phyloP scores from a whole-genome alignment of 2,113 vertebrate genomes.

The Odocoileus virginianus region DNA sequence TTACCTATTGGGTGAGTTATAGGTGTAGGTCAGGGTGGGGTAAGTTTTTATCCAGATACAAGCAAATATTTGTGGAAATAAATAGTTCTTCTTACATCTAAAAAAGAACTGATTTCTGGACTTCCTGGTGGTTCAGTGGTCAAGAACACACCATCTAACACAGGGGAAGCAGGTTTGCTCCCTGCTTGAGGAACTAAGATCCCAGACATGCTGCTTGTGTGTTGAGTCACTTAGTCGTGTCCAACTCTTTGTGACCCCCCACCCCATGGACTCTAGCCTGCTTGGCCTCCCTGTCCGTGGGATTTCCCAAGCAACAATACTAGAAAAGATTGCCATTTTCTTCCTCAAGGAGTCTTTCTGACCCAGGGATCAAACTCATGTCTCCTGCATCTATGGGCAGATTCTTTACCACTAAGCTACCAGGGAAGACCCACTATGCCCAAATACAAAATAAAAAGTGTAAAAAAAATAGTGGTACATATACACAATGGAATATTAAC shows the following conservation, averaged over 20 bases:
- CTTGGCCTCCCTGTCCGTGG: not conserved
- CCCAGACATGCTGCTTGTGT: not conserved
- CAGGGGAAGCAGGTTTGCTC: not conserved
- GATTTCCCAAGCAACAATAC: not conserved
- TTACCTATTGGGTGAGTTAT: not conserved
- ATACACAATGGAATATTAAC: not conserved
- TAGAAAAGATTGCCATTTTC: not conserved
- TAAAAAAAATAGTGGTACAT: not conserved
- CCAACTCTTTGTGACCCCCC: not conserved
- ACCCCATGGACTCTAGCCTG: rapidly evolving
- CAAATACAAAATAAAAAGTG: not conserved
- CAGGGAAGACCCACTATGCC: not conserved
- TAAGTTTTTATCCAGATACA: not conserved
- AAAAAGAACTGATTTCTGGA: not conserved
- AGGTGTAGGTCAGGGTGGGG: not conserved
- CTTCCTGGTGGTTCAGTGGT: not conserved
- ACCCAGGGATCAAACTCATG: rapidly evolving
- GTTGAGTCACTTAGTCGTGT: not conserved
- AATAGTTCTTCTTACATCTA: not conserved
- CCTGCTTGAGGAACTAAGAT: not conserved
- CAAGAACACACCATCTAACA: not conserved
- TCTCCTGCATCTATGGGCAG: not conserved
- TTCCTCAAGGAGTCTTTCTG: not conserved
- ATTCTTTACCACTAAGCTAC: not conserved
- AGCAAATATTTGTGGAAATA: not conserved